Base-by-base conservation (phyloP, 2,797 vertebrate genomes). In the Buphagus erythrorhynchus region DNA sequence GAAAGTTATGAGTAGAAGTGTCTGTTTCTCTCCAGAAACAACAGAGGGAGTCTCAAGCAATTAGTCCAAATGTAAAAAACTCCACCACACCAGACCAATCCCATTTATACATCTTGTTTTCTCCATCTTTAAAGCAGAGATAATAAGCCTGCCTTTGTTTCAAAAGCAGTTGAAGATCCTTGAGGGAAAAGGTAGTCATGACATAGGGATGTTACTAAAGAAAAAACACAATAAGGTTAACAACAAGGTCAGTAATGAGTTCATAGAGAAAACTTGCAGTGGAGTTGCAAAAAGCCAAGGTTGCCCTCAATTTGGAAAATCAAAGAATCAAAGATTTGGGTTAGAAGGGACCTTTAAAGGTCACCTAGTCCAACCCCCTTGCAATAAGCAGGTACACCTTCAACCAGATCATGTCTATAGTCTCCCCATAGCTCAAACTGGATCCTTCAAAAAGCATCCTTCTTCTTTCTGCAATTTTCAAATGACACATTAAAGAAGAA, bases 141-240 rank as follows among this genome's bases (percentile, higher is more conserved):
- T 29, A 58, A 86, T 26, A 76, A 83, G 73, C 8, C 5, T 83
- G n/a, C 21, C 31, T 43, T 73, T 84, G 31, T 40, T 58, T 74
- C 61, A 61, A 45, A 82, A 45, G 16, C 11, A 51, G 21, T 1
- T 31, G n/a, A 46, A 68, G 38, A 74, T 51, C 57, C 20, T 36
- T 45, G 31, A 74, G 18, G 35, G 45, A 28, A 72, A 74, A 65
- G 15, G 8, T 5, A 36, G 6, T 40, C 3, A 1, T 16, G 33
- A 42, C 43, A 28, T 0, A 22, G 24, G n/a, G 55, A 51, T 43
- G 10, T 35, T 65, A 17, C 28, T 35, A 45, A 35, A 0, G 2
- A 52, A 66, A 73, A 38, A 16, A 2, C 40, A 16, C 40, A 43
- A 2, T 7, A 31, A 73, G 11, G 10, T 66, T 49, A 85, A 42